Evolutionary conservation across 2,888 invertebrate species (phyloP).

Genomic region (Stenurella melanura): DNA sequence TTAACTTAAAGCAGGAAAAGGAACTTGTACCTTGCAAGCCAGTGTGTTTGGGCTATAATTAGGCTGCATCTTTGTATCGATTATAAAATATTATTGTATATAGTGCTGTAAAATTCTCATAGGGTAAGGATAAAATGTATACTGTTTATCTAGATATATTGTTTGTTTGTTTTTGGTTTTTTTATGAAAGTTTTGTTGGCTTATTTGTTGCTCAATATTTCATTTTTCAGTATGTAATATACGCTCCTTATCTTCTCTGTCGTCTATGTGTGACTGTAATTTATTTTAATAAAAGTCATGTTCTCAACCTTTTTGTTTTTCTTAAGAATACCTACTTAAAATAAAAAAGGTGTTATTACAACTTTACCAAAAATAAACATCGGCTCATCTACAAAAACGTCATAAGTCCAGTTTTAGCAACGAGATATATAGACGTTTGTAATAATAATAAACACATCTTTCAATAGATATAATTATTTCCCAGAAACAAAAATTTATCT

Average conservation of each 20-base stretch:
- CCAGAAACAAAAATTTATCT: slow-evolving; percentile 7
- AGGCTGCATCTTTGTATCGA: slow-evolving; percentile 57
- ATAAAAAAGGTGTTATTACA: slow-evolving; percentile 4
- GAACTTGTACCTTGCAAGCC: slow-evolving; percentile 72
- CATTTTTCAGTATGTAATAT: slow-evolving; percentile 70
- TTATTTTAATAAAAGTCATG: slow-evolving; percentile 75
- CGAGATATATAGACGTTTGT: slow-evolving; percentile 7
- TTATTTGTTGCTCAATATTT: slow-evolving; percentile 74
- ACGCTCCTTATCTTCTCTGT: slow-evolving; percentile 64
- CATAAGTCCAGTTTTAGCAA: slow-evolving; percentile 18
- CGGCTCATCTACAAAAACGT: background rate
- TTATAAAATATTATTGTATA: slow-evolving; percentile 51
- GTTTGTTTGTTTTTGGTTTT: slow-evolving; percentile 70
- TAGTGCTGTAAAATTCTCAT: slow-evolving; percentile 70
- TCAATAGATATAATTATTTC: slow-evolving; percentile 4
- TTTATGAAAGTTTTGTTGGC: slow-evolving; percentile 72
- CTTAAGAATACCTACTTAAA: slow-evolving; percentile 1
- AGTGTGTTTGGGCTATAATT: slow-evolving; percentile 70
- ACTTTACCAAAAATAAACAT: background rate
- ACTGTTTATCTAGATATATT: slow-evolving; percentile 71
- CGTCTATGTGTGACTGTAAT: slow-evolving; percentile 75
- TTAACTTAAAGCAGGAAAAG: slow-evolving; percentile 54
- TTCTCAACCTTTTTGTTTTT: slow-evolving; percentile 62
- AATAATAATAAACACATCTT: slow-evolving; percentile 7
- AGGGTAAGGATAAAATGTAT: slow-evolving; percentile 73